Percentiles rank a stretch among this genome's conserved stretches.
phyloP scores from a whole-genome alignment of 2,113 vertebrate species.

The Macrotus californicus region DNA sequence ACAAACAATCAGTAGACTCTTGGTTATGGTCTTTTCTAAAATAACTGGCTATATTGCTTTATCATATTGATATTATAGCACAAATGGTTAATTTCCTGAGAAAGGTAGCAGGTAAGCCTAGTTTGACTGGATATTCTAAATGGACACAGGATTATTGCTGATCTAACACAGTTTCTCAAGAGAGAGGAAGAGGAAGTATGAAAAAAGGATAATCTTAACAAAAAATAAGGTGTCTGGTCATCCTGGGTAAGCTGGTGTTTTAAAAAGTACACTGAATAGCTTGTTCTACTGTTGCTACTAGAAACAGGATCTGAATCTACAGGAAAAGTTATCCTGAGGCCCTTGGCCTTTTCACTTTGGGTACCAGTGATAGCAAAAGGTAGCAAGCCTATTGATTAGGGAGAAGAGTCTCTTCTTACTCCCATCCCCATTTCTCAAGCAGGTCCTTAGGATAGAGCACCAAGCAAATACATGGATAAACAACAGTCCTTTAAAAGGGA shows the following conservation, averaged over 20 bases:
- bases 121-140: neutral
- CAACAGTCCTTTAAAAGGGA: neutral
- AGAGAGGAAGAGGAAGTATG: neutral
- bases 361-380: neutral
- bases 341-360: neutral
- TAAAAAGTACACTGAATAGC: neutral
- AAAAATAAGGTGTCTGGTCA: neutral
- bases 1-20: neutral
- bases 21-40: constrained; percentile 20
- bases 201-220: neutral
- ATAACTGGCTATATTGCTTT: neutral
- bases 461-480: neutral
- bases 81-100: neutral
- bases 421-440: neutral
- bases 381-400: neutral
- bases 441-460: neutral
- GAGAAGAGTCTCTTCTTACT: neutral
- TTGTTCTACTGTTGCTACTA: neutral
- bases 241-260: neutral
- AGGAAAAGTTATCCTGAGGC: neutral
- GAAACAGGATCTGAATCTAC: neutral
- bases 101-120: neutral
- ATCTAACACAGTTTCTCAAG: neutral
- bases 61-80: neutral
- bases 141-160: neutral